Base-by-base conservation (phyloP, 2,113 vertebrate genomes). In the Otocyon megalotis region DNA sequence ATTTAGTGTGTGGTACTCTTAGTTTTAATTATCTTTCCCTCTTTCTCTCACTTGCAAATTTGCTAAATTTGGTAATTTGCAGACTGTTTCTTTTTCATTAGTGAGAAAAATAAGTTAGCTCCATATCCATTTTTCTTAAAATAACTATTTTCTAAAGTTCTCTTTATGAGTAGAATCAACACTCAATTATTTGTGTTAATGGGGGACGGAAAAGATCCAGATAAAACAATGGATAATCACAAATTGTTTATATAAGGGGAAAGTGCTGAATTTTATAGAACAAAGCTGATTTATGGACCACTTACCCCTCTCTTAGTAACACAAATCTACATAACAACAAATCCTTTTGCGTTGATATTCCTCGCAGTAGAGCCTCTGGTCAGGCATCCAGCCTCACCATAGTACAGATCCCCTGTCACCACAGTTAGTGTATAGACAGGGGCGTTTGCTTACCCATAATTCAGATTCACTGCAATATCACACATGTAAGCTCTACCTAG, bases 61-160 rank as follows among this genome's bases (percentile, higher is more conserved):
- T 94, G 26, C 85, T 94, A 85, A 89, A 92, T 95, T 92, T 90
- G 71, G 13, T 97, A 58, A 93, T 96, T 95, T 88, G 0, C 53
- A 83, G 54, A 48, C 54, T 56, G 20, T 82, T 92, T 91, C 62
- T 84, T 93, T 65, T 97, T 89, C 48, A 83, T 97, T 95, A 85
- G 15, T 87, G n/a, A 97, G 69, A 96, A 95, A 97, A 96, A 93
- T 65, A 94, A 90, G 77, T 80, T 53, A 87, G 20, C 72, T 79
- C 35, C 17, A 30, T 88, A 80, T 83, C 95, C 86, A 87, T 84
- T 92, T 97, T 93, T 93, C 77, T 97, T 96, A 77, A 95, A 93
- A 93, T 95, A 87, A 92, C 65, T 87, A 48, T 97, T 94, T 95
- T 96, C 86, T 95, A 63, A 96, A 90, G 62, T 77, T 80, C 43